These are phyloP conservation scores for Podarcis muralis DNA, from an alignment of 2,113 vertebrate species.

Conservation along the genomic window DNA sequence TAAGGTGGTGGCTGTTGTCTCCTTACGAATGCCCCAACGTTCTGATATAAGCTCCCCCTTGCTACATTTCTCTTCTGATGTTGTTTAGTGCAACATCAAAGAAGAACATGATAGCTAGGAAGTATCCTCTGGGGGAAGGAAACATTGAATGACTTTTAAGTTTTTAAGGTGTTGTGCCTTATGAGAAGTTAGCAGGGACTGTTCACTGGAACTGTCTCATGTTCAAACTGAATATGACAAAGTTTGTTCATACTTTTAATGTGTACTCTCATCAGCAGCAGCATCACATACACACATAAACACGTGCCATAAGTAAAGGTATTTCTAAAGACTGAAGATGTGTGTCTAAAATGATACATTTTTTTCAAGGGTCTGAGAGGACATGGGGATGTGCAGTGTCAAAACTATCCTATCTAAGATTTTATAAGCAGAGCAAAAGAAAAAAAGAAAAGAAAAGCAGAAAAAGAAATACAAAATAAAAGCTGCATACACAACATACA, in stretches of 20 bases:
- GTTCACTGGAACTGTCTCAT: background rate
- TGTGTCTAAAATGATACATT: background rate
- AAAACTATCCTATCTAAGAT: too few relatives aligned
- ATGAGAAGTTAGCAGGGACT: background rate
- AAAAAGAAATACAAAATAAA: too few relatives aligned
- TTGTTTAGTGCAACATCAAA: background rate
- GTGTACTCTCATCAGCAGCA: background rate
- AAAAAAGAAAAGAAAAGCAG: too few relatives aligned
- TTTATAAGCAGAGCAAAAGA: too few relatives aligned
- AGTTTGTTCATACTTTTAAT: background rate
- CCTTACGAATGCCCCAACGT: background rate
- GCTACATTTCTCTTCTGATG: background rate
- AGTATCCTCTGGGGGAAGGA: background rate
- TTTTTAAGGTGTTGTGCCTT: background rate
- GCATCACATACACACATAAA: background rate
- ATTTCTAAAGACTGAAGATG: background rate
- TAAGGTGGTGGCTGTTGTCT: background rate
- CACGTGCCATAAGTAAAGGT: slow-evolving; percentile 9
- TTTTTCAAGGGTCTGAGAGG: too few relatives aligned
- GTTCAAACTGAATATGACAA: background rate
- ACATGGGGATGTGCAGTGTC: too few relatives aligned
- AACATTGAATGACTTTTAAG: background rate
- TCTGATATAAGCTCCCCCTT: background rate
- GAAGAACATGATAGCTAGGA: background rate
- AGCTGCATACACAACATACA: too few relatives aligned